Percentiles rank a stretch among this genome's conserved stretches.
Conservation (phyloP, 2,113 vertebrate species). For the Naja naja region DNA sequence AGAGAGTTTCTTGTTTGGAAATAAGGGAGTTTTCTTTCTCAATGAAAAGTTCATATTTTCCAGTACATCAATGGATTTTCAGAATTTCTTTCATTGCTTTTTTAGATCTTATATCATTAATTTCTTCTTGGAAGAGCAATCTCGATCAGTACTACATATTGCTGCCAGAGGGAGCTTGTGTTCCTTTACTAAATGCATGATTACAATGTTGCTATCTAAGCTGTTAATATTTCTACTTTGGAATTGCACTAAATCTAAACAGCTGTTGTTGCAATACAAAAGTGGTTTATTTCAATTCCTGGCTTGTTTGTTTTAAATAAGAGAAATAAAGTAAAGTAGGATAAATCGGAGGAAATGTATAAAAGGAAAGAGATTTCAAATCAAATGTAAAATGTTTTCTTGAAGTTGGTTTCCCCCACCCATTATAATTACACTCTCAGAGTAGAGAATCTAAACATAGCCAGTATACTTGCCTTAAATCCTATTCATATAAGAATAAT, state of each 20-base stretch:
- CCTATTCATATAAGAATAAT: background rate
- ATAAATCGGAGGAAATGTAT: background rate
- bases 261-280: background rate
- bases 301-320: background rate
- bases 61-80: background rate
- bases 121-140: background rate
- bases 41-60: background rate
- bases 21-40: background rate
- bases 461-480: background rate
- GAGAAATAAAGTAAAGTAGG: background rate
- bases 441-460: background rate
- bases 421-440: background rate
- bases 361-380: background rate
- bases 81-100: background rate
- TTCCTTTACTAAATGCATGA: background rate
- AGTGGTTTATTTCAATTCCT: background rate
- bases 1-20: background rate
- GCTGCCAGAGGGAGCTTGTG: slow-evolving; percentile 24
- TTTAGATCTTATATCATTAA: background rate
- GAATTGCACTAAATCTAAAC: background rate
- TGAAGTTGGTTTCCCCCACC: background rate
- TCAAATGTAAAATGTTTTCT: background rate
- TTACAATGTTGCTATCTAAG: too few species aligned
- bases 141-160: background rate
- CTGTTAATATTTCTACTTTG: background rate